A percentile compares a stretch with the other conserved stretches of the same genome.
Conservation (phyloP, 1,140 invertebrate species). For the Drosophila willistoni region DNA sequence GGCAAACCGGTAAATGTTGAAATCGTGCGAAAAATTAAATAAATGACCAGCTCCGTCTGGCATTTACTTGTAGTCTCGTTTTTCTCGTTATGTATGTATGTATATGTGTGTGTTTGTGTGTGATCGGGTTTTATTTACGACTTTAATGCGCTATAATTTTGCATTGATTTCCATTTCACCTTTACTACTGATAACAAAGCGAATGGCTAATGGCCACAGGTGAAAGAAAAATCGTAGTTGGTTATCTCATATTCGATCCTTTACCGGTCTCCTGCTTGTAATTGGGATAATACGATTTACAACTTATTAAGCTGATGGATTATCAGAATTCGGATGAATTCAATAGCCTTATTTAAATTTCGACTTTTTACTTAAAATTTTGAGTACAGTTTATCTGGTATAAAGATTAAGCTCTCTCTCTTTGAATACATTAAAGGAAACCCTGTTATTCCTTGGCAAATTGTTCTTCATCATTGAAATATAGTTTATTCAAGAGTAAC, state of each 20-base stretch:
- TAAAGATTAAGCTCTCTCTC: neutral
- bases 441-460: neutral
- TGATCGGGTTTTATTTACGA: constrained; percentile 58
- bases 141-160: constrained; percentile 71
- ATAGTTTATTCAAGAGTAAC: neutral
- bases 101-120: no score
- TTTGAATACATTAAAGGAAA: neutral
- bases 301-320: neutral
- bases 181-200: neutral
- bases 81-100: constrained; percentile 18
- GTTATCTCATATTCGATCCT: neutral
- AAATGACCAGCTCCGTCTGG: constrained; percentile 54
- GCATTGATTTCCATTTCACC: constrained; percentile 67
- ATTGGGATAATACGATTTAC: neutral
- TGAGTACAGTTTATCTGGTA: neutral
- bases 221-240: neutral
- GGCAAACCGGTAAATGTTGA: constrained; percentile 59
- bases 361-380: neutral
- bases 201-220: neutral
- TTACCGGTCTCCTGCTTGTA: neutral
- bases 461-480: constrained; percentile 5
- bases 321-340: no score
- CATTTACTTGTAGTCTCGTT: constrained; percentile 22
- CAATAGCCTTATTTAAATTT: no score
- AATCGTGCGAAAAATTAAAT: constrained; percentile 80